Evolutionary conservation across 2,888 invertebrate genomes (phyloP), one percentile per base, ranked within the genome.

Genomic region (Andrena trimmerana): DNA sequence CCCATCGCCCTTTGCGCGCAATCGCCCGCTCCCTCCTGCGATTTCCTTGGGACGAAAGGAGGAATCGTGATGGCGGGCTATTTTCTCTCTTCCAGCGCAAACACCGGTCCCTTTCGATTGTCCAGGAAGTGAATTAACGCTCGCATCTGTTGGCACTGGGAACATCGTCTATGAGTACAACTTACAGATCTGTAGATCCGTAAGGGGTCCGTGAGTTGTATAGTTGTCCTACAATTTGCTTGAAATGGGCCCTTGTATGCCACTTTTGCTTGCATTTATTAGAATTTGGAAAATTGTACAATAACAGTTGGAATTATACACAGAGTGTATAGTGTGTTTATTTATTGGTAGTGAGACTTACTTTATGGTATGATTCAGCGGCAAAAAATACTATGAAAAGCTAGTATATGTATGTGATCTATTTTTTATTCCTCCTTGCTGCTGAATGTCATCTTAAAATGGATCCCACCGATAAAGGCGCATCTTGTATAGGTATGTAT

Each of bases 1-100:
- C 78, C 70, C 79, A 50, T 79, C 81, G 66, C 74, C 79, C 75
- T 65, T 85, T 63, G 70, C 76, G 67, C 70, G 68, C 82, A 71
- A 79, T 79, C 69, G 59, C 67, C 71, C 62, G 68, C 68, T 52
- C 80, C 67, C 71, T 57, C 27, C 36, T 65, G 48, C 36, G 50
- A 63, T 72, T 68, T 78, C 57, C 52, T 62, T 48, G 29, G 29
- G 48, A n/a, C 36, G 50, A 48, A 65, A 59, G 68, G 67, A 71
- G 62, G 69, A 50, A 50, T 68, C 50, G 36, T 73, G 69, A 68
- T 59, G 31, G 62, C 59, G 16, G 31, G 48, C 68, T 50, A 72
- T 81, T 81, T 69, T 81, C 72, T 72, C 63, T 66, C 69, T 27
- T 62, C 36, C 13, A n/a, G 16, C 16, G 66, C 80, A 71, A 75